Evolutionary conservation across 2,888 invertebrate species (phyloP), one percentile per base, ranked within the genome.

Genomic region (Drosophila birchii): DNA sequence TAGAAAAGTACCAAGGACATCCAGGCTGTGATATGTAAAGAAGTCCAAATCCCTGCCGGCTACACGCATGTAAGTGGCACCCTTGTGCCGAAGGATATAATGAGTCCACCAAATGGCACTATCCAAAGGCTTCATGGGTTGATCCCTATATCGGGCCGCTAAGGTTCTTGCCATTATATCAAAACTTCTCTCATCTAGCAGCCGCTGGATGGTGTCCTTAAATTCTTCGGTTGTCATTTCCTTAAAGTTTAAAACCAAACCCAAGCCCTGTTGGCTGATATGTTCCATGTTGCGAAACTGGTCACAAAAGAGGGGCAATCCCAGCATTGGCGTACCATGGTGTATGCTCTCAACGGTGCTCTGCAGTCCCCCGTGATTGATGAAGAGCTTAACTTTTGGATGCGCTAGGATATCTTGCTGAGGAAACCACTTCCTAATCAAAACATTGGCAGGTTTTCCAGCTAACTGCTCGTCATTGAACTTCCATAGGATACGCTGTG

Each of bases 301-400:
- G 80, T 94, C 94, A 7, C 90, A 93, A 58, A 93, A 93, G 45
- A 94, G 86, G 0, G 94, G 94, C 58, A 94, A 89, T 0, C 93
- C 93, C 11, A 94, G 76, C 6, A 93, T 80, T 0, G 94, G 93
- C 6, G 92, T 92, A 7, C 93, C 93, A 78, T 93, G 91, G 58
- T 93, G 92, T 26, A 93, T 84, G 6, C 93, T 90, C 80, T 93
- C 93, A 0, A 91, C 93, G 5, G 92, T 92, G 70, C 93, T 93
- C 12, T 93, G 78, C 5, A 93, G 66, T 0, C 93, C 93, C 9
- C 93, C 93, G 64, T 94, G 93, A 0, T 93, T 93, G 12, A 93
- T 92, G 67, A 93, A 93, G 0, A 93, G 71, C 45, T 92, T 93
- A 0, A 93, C 88, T 66, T 93, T 93, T 5, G 93, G 91, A 89